Base-by-base conservation (phyloP, 1,140 invertebrate species). In the Camponotus floridanus region DNA sequence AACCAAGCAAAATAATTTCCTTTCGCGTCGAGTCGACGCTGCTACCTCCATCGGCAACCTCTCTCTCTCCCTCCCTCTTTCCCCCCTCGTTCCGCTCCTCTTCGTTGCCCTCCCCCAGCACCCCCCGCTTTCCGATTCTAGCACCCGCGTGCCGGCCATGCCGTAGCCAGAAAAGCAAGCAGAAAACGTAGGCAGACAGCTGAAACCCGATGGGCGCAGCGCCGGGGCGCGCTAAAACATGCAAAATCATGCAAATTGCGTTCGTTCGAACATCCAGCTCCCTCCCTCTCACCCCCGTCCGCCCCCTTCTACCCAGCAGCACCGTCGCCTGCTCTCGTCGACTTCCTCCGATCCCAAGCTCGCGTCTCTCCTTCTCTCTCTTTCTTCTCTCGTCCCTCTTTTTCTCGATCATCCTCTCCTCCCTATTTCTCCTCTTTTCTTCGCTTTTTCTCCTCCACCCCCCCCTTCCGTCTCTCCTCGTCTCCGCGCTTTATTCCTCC, bases 201-300 rank as follows among this genome's bases (percentile, higher is more conserved):
- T 93, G 91, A 94, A 94, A 94, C 91, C 93, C 90, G 88, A 89
- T 91, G 89, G 92, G 92, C 90, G 86, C 92, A 91, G 89, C 64
- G 33, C 85, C 92, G 87, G 92, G 91, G 92, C 93, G 94, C 92
- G 94, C 90, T 94, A 94, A 94, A 94, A 94, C 94, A 94, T 94
- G 94, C 94, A 94, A 94, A 94, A 94, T 94, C 92, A 94, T 94
- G 94, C 94, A 94, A 94, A 94, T 94, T 94, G 93, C 94, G 93
- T 94, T 94, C 93, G 93, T 90, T 91, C 90, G 89, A 89, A 89
- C 85, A 87, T 86, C 81, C 78, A 48, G 42, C 59, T 62, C 74
- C 36, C 76, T 57, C 76, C 65, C 51, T 64, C 18, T 57, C 68
- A n/a, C 13, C 74, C 67, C 33, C 71, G 73, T 68, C 33, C 85